Evolutionary conservation across 2,888 invertebrate species (phyloP).

Genomic region (Scrobipalpa atriplicella): DNA sequence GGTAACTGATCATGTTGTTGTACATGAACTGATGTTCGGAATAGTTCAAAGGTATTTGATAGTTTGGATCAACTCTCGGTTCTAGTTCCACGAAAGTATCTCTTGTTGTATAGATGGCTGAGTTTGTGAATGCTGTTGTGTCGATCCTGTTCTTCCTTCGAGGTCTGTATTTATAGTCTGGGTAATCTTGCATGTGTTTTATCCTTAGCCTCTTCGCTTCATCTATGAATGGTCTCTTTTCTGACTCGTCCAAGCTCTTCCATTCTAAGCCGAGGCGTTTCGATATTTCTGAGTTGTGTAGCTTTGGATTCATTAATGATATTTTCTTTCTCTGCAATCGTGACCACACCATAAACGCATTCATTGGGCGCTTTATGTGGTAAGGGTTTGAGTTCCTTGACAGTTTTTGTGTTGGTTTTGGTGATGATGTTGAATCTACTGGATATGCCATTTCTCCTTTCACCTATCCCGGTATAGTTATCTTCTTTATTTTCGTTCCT

Average conservation of each 20-base stretch:
- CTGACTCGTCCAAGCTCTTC: conserved; percentile 90
- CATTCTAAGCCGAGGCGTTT: conserved; percentile 92
- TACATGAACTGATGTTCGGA: conserved; percentile 69
- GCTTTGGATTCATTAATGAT: conserved; percentile 91
- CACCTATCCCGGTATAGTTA: background rate
- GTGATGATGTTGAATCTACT: conserved; percentile 48
- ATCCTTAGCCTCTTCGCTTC: conserved; percentile 91
- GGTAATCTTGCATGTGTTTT: conserved; percentile 88
- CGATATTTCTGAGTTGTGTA: conserved; percentile 91
- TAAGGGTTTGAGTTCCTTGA: conserved; percentile 82
- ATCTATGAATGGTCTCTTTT: conserved; percentile 94
- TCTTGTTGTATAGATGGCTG: conserved; percentile 59
- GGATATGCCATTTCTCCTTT: conserved; percentile 62
- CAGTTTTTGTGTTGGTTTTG: conserved; percentile 58
- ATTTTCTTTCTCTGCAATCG: conserved; percentile 93
- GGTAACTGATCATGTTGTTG: conserved; percentile 73
- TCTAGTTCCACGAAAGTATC: conserved; percentile 69
- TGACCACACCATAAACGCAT: conserved; percentile 99
- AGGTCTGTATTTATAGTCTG: conserved; percentile 88
- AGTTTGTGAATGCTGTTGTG: conserved; percentile 56
- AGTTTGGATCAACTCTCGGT: conserved; percentile 61
- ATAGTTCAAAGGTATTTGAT: conserved; percentile 64
- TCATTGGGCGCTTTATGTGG: conserved; percentile 98
- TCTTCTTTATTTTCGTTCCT: background rate
- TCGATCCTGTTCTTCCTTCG: conserved; percentile 83